Conservation (phyloP, 1,140 invertebrate genomes). For the Zophobas morio region DNA sequence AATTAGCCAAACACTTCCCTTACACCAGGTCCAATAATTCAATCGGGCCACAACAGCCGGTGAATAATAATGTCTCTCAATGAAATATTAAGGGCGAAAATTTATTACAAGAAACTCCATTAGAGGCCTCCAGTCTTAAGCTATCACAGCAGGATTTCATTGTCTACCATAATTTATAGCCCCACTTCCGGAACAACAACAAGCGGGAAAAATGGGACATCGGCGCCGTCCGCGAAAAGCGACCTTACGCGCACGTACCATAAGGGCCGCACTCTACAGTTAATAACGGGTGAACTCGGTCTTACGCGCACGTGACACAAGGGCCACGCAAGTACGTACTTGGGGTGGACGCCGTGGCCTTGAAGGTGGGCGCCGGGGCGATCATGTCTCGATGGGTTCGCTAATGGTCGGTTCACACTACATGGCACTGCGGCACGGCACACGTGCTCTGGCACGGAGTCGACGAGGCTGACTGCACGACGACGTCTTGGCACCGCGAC, state of each 20-base stretch:
- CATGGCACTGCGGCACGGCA: slow-evolving; percentile 61
- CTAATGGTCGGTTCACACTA: slow-evolving; percentile 55
- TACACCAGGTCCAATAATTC: neutral
- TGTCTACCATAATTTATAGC: neutral
- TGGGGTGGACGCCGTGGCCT: slow-evolving; percentile 81
- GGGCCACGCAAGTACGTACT: slow-evolving; percentile 69
- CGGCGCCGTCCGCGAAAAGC: too few relatives aligned
- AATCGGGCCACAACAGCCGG: neutral
- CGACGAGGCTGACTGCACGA: slow-evolving; percentile 48
- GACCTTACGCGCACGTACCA: too few relatives aligned
- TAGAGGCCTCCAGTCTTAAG: neutral
- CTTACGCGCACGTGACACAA: neutral
- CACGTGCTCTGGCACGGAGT: slow-evolving; percentile 48
- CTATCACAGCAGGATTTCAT: neutral
- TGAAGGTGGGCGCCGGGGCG: slow-evolving; percentile 78
- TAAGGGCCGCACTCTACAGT: too few relatives aligned
- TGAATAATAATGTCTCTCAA: neutral
- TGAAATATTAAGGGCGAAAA: neutral
- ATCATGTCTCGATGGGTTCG: slow-evolving; percentile 54
- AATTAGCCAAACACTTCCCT: neutral
- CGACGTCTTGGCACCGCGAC: slow-evolving; percentile 50
- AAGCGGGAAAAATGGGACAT: too few relatives aligned
- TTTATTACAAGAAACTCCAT: neutral
- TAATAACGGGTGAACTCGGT: neutral
- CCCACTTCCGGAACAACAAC: neutral